phyloP scores from a whole-genome alignment of 2,888 invertebrate genomes.

The Steinernema hermaphroditum region DNA sequence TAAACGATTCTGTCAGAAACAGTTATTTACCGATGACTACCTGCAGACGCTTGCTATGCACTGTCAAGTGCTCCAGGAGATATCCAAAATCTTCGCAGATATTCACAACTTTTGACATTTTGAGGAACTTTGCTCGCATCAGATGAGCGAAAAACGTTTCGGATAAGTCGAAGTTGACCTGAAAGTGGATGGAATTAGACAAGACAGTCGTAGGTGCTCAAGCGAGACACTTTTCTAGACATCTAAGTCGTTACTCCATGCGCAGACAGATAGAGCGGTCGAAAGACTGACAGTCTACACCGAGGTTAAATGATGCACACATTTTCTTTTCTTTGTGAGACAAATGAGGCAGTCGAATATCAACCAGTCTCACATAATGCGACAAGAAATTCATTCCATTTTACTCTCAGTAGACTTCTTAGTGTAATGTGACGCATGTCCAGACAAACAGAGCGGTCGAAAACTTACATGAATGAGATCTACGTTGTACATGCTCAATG shows the following conservation, averaged over 20 bases:
- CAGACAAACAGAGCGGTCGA: background rate
- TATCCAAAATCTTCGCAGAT: constrained; percentile 19
- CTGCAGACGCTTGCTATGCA: background rate
- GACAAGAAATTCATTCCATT: no score
- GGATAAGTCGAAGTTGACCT: constrained; percentile 18
- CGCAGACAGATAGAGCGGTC: no score
- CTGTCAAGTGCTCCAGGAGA: background rate
- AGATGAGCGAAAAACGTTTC: constrained; percentile 21
- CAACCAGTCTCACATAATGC: no score
- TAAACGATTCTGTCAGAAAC: background rate
- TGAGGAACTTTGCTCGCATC: background rate
- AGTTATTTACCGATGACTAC: background rate
- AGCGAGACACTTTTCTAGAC: no score
- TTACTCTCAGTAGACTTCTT: no score
- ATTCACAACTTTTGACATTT: constrained; percentile 11
- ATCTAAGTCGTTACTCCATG: no score
- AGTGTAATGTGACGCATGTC: no score
- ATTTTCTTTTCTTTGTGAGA: no score
- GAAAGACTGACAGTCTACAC: no score
- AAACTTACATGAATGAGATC: constrained; percentile 22
- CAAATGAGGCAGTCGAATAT: no score
- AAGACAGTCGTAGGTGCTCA: no score
- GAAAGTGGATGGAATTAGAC: background rate
- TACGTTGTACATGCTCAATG: constrained; percentile 11
- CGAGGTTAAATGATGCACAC: no score